phyloP scores from a whole-genome alignment of 2,888 invertebrate species.

The Drosophila rellima region DNA sequence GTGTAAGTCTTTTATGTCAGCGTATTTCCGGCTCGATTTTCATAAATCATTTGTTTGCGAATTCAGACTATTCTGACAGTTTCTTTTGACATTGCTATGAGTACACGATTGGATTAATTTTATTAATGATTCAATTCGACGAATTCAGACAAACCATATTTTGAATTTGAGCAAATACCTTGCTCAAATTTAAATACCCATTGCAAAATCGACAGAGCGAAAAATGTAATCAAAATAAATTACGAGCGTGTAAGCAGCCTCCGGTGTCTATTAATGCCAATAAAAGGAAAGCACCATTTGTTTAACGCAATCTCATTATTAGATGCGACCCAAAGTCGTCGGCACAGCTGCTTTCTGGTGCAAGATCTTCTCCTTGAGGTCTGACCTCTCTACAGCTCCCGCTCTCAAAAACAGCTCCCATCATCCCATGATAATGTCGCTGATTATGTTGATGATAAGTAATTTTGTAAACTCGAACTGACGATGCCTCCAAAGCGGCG shows the following conservation, averaged over 20 bases:
- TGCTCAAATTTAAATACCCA: constrained; percentile 19
- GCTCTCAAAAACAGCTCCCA: constrained; percentile 6
- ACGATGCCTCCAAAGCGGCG: constrained; percentile 60
- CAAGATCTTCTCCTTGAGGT: constrained; percentile 33
- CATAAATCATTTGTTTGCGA: constrained; percentile 22
- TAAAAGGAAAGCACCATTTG: constrained; percentile 80
- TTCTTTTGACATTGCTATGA: constrained; percentile 2
- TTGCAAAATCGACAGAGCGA: constrained; percentile 44
- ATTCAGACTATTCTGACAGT: background rate
- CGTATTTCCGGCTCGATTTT: background rate
- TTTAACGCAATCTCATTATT: constrained; percentile 82
- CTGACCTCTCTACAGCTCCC: constrained; percentile 10
- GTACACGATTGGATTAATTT: constrained; percentile 13
- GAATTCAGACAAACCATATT: background rate
- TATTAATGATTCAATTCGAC: constrained; percentile 25
- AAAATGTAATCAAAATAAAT: constrained; percentile 82
- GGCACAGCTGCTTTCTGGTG: constrained; percentile 61
- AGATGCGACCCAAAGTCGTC: constrained; percentile 60
- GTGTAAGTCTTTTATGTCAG: background rate
- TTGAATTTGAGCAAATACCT: constrained; percentile 10
- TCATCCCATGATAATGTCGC: constrained; percentile 65
- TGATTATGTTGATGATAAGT: constrained; percentile 81
- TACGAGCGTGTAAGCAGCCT: constrained; percentile 82
- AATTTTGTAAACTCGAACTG: constrained; percentile 70
- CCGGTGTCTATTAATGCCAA: constrained; percentile 81